These are phyloP conservation scores for Drosophila prolongata DNA, from an alignment of 2,888 invertebrate genomes.

Conservation along the genomic window DNA sequence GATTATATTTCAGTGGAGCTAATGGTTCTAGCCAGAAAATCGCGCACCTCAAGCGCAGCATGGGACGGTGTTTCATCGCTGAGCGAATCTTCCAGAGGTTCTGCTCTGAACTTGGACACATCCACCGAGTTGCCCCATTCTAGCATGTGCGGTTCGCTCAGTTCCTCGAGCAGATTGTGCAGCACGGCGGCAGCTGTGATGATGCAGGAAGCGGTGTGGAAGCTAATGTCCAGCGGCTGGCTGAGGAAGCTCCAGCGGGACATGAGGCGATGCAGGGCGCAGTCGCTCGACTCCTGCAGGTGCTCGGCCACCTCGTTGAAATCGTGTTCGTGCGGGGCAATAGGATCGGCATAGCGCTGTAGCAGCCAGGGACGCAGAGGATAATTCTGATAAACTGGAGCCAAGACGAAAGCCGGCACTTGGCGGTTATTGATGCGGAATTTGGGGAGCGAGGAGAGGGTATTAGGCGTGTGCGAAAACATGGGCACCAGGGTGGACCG, in stretches of 20 bases:
- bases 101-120: conserved; percentile 52
- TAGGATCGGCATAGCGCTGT: conserved; percentile 76
- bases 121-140: conserved; percentile 78
- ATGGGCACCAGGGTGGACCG: conserved; percentile 60
- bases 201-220: conserved; percentile 79
- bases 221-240: conserved; percentile 76
- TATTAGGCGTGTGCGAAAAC: conserved; percentile 69
- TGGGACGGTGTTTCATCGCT: conserved; percentile 3
- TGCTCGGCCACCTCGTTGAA: conserved; percentile 82
- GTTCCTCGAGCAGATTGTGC: conserved; percentile 82
- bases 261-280: conserved; percentile 80
- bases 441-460: conserved; percentile 56
- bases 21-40: conserved; percentile 76
- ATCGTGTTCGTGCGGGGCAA: conserved; percentile 73
- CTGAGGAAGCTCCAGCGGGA: conserved; percentile 82
- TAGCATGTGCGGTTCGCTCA: conserved; percentile 74
- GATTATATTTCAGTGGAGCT: conserved; percentile 73
- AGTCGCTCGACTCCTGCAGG: conserved; percentile 77
- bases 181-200: conserved; percentile 81
- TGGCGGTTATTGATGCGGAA: conserved; percentile 63
- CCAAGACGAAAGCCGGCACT: conserved; percentile 75
- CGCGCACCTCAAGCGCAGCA: conserved; percentile 53
- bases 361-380: conserved; percentile 81
- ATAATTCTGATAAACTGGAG: conserved; percentile 70
- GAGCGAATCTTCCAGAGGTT: not conserved